Conservation (phyloP, 2,797 vertebrate species). For the Myotis myotis region DNA sequence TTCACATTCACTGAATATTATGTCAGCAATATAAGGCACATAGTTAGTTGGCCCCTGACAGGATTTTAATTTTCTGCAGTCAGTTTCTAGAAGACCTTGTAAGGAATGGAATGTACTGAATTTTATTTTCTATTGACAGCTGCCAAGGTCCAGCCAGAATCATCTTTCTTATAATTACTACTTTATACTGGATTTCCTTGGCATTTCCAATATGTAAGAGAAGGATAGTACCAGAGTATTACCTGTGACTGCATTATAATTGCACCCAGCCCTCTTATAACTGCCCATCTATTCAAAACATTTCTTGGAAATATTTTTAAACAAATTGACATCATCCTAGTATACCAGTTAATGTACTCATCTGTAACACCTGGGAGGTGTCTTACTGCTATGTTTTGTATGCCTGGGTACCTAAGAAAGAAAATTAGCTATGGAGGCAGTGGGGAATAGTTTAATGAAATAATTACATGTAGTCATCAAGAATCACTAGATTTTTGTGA, state of each 20-base stretch:
- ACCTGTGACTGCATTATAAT: conserved; percentile 75
- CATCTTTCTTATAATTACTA: conserved; percentile 77
- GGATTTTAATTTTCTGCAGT: conserved; percentile 69
- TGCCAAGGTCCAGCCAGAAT: conserved; percentile 79
- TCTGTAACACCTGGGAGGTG: conserved; percentile 79
- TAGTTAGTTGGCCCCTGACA: conserved; percentile 69
- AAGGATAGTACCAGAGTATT: conserved; percentile 75
- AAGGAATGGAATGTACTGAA: conserved; percentile 59
- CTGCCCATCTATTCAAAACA: conserved; percentile 82
- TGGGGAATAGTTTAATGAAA: conserved; percentile 77
- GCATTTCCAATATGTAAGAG: conserved; percentile 73
- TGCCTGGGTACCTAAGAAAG: conserved; percentile 75
- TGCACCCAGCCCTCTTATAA: conserved; percentile 73
- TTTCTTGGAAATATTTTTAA: conserved; percentile 84
- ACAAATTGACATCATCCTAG: conserved; percentile 82
- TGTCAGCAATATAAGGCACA: conserved; percentile 40
- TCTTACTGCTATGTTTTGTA: conserved; percentile 75
- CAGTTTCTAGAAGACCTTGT: conserved; percentile 68
- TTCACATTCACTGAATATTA: conserved; percentile 67
- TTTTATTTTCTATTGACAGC: conserved; percentile 76
- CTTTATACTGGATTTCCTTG: conserved; percentile 77
- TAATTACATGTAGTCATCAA: conserved; percentile 72
- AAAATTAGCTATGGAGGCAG: conserved; percentile 77
- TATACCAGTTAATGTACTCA: conserved; percentile 81
- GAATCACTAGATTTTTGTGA: conserved; percentile 72